Evolutionary conservation across 2,888 invertebrate species (phyloP), one percentile per base, ranked within the genome.

Genomic region (Eubasilissa splendida): DNA sequence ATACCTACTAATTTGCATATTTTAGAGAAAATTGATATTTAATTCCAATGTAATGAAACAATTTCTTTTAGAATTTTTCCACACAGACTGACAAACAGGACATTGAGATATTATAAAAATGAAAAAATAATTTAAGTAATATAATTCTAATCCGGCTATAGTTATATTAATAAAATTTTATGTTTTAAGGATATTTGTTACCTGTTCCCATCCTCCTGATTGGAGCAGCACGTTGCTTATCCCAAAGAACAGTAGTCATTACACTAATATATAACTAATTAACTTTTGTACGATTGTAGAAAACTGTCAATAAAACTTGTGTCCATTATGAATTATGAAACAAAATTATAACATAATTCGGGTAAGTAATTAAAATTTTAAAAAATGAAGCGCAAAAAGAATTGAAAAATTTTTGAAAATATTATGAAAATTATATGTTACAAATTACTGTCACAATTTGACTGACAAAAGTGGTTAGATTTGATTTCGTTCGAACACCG

Each of bases 141-240:
- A 7, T 22, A 1, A 22, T 42, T 42, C 7, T 5, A 42, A 42
- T 42, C 42, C 7, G 42, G 42, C 3, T 2, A 42, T 42, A 42
- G 1, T 22, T 22, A 22, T 22, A 22, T 1, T 22, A 22, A 22
- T 22, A 22, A 22, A 22, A 22, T 22, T 22, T 1, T 22, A 22
- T 1, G 22, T 7, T 42, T 42, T 42, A 42, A 42, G 42, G 42
- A 7, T 42, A 42, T 70, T 73, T 86, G 89, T 90, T 87, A 94
- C 94, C 94, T 92, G 94, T 94, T 85, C 94, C 94, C 94, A 94
- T 94, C 87, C 93, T 94, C 86, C 93, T 93, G 88, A 92, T 91
- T 89, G 89, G 90, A 86, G 91, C 91, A 88, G 90, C 86, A 90
- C 92, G 91, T 85, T 92, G 91, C 86, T 92, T 92, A 85, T 91